Percentiles rank a stretch among this genome's conserved stretches.
phyloP scores from a whole-genome alignment of 2,113 vertebrate species.

The Recurvirostra avosetta region DNA sequence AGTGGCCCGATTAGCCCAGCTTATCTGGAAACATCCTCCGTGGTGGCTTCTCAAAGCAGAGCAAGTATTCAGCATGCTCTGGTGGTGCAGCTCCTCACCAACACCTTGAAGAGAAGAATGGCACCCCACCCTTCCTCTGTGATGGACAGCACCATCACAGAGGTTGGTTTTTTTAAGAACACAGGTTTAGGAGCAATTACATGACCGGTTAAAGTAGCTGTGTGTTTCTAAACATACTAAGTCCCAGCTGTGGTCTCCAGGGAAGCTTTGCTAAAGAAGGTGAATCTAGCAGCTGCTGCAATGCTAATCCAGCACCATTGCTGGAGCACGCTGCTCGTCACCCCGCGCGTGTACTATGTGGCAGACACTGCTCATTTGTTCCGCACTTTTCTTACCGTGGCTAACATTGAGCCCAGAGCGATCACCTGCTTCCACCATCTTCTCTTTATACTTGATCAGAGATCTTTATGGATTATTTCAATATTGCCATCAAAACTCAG shows the following conservation, averaged over 20 bases:
- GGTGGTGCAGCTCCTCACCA: neutral
- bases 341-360: accelerated
- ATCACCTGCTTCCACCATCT: neutral
- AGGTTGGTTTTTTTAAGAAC: neutral
- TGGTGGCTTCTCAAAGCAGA: neutral
- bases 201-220: neutral
- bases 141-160: neutral
- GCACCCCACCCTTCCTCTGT: neutral
- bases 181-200: neutral
- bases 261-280: neutral
- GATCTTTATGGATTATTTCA: neutral
- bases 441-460: neutral
- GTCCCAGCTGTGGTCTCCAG: neutral
- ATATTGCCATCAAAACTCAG: neutral
- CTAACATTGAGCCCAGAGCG: accelerated
- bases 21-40: neutral
- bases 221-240: neutral
- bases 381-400: neutral
- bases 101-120: neutral
- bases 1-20: neutral
- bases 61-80: neutral
- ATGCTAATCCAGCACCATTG: neutral
- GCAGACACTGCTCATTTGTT: neutral
- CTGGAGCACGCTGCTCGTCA: neutral
- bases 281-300: neutral